Evolutionary conservation across 2,797 vertebrate species (phyloP).

Genomic region (Lerista edwardsae): DNA sequence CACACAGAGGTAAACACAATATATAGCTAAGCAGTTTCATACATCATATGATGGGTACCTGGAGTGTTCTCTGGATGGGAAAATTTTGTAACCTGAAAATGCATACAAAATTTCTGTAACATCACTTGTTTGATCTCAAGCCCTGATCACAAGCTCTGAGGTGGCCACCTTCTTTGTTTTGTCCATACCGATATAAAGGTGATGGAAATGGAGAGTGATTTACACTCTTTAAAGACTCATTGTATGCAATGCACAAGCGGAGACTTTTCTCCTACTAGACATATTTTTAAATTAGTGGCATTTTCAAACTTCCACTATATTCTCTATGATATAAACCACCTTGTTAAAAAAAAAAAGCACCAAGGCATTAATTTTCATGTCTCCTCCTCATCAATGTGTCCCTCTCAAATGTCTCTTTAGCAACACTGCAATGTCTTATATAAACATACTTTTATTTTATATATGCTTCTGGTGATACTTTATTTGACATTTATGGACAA

Average conservation of each 20-base stretch:
- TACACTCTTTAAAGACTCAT: neutral
- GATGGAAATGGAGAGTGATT: neutral
- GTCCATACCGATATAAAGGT: neutral
- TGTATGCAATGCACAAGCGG: neutral
- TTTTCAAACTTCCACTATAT: constrained; percentile 68
- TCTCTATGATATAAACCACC: constrained; percentile 66
- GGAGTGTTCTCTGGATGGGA: neutral
- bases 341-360: constrained; percentile 66
- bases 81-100: neutral
- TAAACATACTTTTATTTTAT: constrained; percentile 65
- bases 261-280: constrained; percentile 56
- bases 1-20: neutral
- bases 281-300: constrained; percentile 69
- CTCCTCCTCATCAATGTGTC: constrained; percentile 64
- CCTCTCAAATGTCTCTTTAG: constrained; percentile 65
- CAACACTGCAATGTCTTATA: constrained; percentile 61
- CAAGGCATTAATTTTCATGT: constrained; percentile 67
- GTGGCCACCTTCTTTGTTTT: neutral
- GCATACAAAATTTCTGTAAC: neutral
- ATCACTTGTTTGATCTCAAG: neutral
- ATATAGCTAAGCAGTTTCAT: neutral
- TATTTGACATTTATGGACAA: constrained; percentile 64
- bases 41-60: no score
- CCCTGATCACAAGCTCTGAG: neutral
- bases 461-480: constrained; percentile 63